Base-by-base conservation (phyloP, 2,797 vertebrate species). In the Sebastes ruberrimus region DNA sequence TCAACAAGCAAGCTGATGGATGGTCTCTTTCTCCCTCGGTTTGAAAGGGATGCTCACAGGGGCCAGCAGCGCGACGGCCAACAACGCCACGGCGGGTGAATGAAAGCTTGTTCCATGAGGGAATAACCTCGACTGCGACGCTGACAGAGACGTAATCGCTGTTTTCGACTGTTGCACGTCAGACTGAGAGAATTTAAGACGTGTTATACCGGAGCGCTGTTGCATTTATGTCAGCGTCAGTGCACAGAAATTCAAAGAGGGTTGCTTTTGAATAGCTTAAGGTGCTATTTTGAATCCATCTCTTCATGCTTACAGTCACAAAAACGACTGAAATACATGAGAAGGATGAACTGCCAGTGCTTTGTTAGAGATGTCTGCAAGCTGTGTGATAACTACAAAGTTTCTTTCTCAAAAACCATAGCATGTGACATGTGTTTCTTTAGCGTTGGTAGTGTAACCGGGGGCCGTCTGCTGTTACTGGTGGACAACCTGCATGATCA, bases 1-100 rank as follows among this genome's bases (percentile, higher is more conserved):
- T 90, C 89, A 93, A 93, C 88, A 90, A 88, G 90, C 86, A 84
- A 16, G 86, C 87, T 93, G 92, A 93, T 93, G 88, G 91, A 93
- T 93, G 84, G 80, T 83, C 83, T 79, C 86, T 80, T 82, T 88
- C 87, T 81, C 80, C 87, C 83, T 64, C 75, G 25, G 70, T 86
- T 86, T 89, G 88, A 91, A 89, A 89, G 84, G 88, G 92, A 92
- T 86, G 90, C 88, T 89, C 89, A 74, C 76, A 61, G 69, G 78
- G 84, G 68, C 71, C 74, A 18, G 60, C 74, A 59, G 49, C 49
- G 8, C 61, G 61, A 71, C 64, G 74, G 85, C 85, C 87, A 85
- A 86, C 90, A 85, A 90, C 59, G 69, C 81, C 82, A 61, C 57
- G 20, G 81, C 28, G 61, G 76, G 82, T 90, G 87, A 91, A 89